These are phyloP conservation scores for Lucifuga dentata DNA, from an alignment of 2,113 vertebrate genomes.

Conservation along the genomic window DNA sequence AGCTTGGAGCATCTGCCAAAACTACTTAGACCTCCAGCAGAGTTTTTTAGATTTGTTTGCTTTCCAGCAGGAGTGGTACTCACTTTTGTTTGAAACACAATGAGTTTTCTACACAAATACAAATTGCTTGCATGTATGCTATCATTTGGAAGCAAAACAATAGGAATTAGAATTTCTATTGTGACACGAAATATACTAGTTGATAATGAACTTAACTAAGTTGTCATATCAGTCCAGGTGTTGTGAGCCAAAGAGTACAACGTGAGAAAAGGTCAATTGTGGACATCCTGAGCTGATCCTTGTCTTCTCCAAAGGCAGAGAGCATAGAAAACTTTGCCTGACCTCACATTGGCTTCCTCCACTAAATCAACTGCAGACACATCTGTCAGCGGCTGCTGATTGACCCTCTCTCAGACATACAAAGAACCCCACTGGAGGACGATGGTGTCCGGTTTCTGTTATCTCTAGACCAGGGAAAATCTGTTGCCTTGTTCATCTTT, in stretches of 20 bases:
- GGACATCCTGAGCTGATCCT: slow-evolving; percentile 71
- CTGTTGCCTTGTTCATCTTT: slow-evolving; percentile 74
- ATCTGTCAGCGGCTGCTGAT: slow-evolving; percentile 84
- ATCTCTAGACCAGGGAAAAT: slow-evolving; percentile 77
- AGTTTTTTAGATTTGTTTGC: slow-evolving; percentile 66
- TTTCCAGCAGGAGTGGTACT: slow-evolving; percentile 70
- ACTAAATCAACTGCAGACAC: slow-evolving; percentile 78
- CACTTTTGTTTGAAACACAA: slow-evolving; percentile 58
- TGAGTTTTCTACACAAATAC: slow-evolving; percentile 38
- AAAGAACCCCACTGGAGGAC: slow-evolving; percentile 79
- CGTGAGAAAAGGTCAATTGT: slow-evolving; percentile 74
- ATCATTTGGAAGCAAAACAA: slow-evolving; percentile 25
- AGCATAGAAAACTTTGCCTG: slow-evolving; percentile 61
- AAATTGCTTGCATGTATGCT: slow-evolving; percentile 25
- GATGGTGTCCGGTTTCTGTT: slow-evolving; percentile 83
- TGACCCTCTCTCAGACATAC: slow-evolving; percentile 80
- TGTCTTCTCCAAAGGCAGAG: slow-evolving; percentile 59
- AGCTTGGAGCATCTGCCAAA: slow-evolving; percentile 75
- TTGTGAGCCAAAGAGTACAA: slow-evolving; percentile 18
- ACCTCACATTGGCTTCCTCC: slow-evolving; percentile 74
- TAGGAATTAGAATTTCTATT: slow-evolving; percentile 17
- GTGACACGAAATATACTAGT: background rate
- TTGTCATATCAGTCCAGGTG: slow-evolving; percentile 63
- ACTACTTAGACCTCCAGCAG: slow-evolving; percentile 64
- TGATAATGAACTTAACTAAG: slow-evolving; percentile 23